Evolutionary conservation across 2,113 vertebrate genomes (phyloP).

Genomic region (Pardalotus punctatus): DNA sequence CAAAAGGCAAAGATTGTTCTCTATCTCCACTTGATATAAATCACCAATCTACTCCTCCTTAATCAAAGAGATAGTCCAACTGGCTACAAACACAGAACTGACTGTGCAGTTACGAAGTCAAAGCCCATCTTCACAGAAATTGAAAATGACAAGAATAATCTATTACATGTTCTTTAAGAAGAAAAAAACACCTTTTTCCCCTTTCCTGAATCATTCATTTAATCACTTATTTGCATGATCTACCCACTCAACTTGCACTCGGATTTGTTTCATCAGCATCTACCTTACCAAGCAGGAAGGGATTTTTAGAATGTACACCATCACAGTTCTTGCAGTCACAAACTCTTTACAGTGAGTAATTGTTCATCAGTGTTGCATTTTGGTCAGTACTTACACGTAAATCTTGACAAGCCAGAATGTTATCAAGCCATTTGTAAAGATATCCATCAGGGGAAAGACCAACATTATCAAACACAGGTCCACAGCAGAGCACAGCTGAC

Average conservation of each 20-base stretch:
- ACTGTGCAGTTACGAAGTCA: neutral
- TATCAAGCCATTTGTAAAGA: slow-evolving; percentile 99
- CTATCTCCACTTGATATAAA: neutral
- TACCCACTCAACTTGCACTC: neutral
- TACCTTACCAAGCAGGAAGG: neutral
- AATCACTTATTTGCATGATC: neutral
- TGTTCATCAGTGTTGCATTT: neutral
- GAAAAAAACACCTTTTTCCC: neutral
- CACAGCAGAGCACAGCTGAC: slow-evolving; percentile 97
- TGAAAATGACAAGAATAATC: neutral
- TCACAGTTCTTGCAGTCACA: neutral
- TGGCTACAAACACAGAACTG: neutral
- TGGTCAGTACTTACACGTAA: slow-evolving; percentile 80
- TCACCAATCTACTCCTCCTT: neutral
- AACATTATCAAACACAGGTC: slow-evolving; percentile 96
- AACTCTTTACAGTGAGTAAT: neutral
- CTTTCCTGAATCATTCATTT: neutral
- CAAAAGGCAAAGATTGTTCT: neutral
- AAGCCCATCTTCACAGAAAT: neutral
- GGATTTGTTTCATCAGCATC: neutral
- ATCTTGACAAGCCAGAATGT: slow-evolving; percentile 97
- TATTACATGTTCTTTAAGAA: neutral
- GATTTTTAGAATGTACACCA: neutral
- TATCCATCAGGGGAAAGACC: slow-evolving; percentile 96
- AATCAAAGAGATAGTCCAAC: neutral